Percentiles rank a stretch among this genome's conserved stretches.
phyloP scores from a whole-genome alignment of 2,797 vertebrate species.

The Melanotaenia maccullochi region DNA sequence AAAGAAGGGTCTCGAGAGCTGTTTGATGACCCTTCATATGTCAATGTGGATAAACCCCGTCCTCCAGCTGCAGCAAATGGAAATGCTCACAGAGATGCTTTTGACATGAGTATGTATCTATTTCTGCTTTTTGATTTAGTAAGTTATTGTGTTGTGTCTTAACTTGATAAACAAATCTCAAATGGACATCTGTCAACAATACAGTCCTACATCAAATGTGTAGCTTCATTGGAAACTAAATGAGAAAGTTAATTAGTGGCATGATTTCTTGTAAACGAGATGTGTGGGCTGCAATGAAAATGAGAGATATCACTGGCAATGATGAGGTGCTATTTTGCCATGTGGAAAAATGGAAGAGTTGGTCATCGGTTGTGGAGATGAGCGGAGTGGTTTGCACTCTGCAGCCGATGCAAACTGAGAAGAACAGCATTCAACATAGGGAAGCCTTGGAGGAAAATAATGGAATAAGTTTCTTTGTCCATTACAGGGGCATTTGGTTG shows the following conservation, averaged over 20 bases:
- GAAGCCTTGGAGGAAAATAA: slow-evolving; percentile 46
- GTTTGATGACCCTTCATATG: slow-evolving; percentile 95
- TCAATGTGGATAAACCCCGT: slow-evolving; percentile 94
- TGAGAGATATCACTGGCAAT: slow-evolving; percentile 4
- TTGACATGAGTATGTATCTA: slow-evolving; percentile 94
- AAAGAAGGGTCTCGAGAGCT: slow-evolving; percentile 85
- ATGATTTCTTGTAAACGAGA: slow-evolving; percentile 11
- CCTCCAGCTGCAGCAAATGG: slow-evolving; percentile 85
- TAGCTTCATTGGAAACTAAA: slow-evolving; percentile 3
- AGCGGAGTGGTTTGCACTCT: slow-evolving; percentile 39
- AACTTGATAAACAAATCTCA: slow-evolving; percentile 7
- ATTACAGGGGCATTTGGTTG: slow-evolving; percentile 48
- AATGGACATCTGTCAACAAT: neutral
- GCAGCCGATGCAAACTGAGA: slow-evolving; percentile 50
- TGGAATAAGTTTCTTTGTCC: slow-evolving; percentile 58
- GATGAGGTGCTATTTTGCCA: slow-evolving; percentile 15
- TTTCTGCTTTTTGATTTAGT: neutral
- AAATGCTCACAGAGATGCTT: slow-evolving; percentile 90
- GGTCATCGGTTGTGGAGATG: slow-evolving; percentile 33
- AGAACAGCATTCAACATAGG: slow-evolving; percentile 42
- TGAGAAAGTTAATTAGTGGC: slow-evolving; percentile 3
- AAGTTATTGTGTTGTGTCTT: neutral
- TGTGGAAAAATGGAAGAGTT: slow-evolving; percentile 26
- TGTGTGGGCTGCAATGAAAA: slow-evolving; percentile 24
- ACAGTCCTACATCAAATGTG: neutral